A percentile compares a stretch with the other conserved stretches of the same genome.
Conservation (phyloP, 1,140 invertebrate species). For the Diorhabda carinulata region DNA sequence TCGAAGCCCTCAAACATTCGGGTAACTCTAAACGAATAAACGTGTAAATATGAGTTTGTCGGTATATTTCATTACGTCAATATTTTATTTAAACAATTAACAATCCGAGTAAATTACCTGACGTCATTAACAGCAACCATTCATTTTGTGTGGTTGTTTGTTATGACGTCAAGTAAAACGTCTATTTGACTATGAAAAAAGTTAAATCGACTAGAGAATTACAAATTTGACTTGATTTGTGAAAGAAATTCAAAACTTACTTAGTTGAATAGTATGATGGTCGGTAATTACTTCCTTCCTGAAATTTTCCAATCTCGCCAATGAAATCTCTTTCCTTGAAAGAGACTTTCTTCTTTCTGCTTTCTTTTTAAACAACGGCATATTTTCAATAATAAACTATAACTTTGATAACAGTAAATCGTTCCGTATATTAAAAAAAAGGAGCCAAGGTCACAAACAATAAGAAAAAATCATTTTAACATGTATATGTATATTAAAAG, state of each 20-base stretch:
- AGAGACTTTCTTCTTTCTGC: conserved; percentile 35
- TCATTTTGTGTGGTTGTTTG: no score
- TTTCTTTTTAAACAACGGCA: conserved; percentile 41
- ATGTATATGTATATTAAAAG: conserved; percentile 10
- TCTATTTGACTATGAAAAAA: no score
- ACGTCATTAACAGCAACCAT: no score
- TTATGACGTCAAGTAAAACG: no score
- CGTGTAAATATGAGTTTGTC: no score
- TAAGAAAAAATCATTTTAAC: conserved; percentile 21
- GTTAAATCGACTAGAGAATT: no score
- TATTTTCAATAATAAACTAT: conserved; percentile 24
- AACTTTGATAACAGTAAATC: neutral
- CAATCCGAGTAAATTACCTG: no score
- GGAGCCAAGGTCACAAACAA: conserved; percentile 18
- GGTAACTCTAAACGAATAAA: no score
- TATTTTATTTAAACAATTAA: no score
- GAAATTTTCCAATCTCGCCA: conserved; percentile 42
- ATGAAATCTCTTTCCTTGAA: conserved; percentile 37
- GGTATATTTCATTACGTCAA: no score
- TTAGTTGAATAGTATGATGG: conserved; percentile 37
- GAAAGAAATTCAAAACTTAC: conserved; percentile 31
- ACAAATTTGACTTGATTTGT: no score
- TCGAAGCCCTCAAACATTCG: no score
- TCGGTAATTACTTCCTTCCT: conserved; percentile 44
- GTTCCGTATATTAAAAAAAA: neutral